Base-by-base conservation (phyloP, 2,888 invertebrate genomes). In the Chloroclysta siterata region DNA sequence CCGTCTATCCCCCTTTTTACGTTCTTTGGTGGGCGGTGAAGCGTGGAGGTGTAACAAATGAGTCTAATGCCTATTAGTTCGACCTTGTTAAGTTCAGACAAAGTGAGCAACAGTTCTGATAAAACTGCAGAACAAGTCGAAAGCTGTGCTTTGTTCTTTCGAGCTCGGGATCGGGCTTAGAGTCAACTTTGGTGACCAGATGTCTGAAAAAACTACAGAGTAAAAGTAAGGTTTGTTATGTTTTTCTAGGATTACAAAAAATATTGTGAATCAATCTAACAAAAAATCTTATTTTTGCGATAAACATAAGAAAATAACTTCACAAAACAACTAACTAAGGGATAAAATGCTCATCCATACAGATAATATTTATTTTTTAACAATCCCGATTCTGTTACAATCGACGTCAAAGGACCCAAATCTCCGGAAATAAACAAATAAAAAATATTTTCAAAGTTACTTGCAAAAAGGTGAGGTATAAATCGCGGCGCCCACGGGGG, bases 341-440 rank as follows among this genome's bases (percentile, higher is more conserved):
- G 71, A 73, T 76, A 77, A 75, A 72, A 72, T 72, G 79, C 70
- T 62, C 51, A 60, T 55, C 28, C 66, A 70, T 62, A 77, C 70
- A 79, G 78, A 77, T 74, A 85, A 80, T 79, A 76, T 79, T 82
- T 82, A 80, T 83, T 84, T 81, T 78, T 73, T 81, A 39, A 86
- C 80, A 84, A 83, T 82, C 76, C 79, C 79, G 82, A 83, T 82
- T 81, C 79, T 78, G 79, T 84, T 81, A 87, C 84, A 87, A 86
- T 83, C 83, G 83, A 87, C 87, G 87, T 90, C 89, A 91, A 93
- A 91, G 82, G 88, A 84, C 72, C 78, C 84, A 85, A 89, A 88
- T 87, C 87, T 83, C 86, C 87, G 87, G 85, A 86, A 87, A 85
- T 86, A 90, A 91, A 89, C 82, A 89, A 88, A 90, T 87, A 89